Evolutionary conservation across 2,888 invertebrate genomes (phyloP).

Genomic region (Ectemnius lituratus): DNA sequence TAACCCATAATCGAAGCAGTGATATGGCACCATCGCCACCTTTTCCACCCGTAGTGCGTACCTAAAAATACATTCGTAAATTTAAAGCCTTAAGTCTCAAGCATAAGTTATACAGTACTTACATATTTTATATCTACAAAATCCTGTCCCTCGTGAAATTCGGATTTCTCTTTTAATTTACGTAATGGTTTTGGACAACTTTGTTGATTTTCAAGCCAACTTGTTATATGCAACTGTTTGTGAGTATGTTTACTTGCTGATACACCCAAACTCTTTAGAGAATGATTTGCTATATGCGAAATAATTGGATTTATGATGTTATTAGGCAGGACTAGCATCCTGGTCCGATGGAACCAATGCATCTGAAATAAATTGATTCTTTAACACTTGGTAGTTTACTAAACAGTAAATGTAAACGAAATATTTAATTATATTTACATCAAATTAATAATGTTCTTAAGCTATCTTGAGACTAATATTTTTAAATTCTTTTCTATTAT

Average conservation of each 20-base stretch:
- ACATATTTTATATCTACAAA: slow-evolving; percentile 73
- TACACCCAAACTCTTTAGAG: too few relatives aligned
- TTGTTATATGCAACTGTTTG: slow-evolving; percentile 56
- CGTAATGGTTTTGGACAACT: slow-evolving; percentile 63
- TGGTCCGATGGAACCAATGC: slow-evolving; percentile 55
- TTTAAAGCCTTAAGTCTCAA: not conserved
- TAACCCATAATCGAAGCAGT: slow-evolving; percentile 89
- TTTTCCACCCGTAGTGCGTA: slow-evolving; percentile 88
- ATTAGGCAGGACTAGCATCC: slow-evolving; percentile 39
- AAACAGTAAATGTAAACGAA: slow-evolving; percentile 3
- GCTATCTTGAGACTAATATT: slow-evolving; percentile 44
- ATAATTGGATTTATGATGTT: slow-evolving; percentile 40
- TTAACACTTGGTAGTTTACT: slow-evolving; percentile 5
- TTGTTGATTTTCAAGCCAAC: slow-evolving; percentile 37
- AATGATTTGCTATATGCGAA: not conserved
- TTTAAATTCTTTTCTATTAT: slow-evolving; percentile 54
- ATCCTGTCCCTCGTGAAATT: slow-evolving; percentile 47
- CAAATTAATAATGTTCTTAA: slow-evolving; percentile 9
- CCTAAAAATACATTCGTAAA: slow-evolving; percentile 61
- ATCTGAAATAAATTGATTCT: slow-evolving; percentile 57
- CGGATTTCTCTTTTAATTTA: slow-evolving; percentile 67
- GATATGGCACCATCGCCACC: slow-evolving; percentile 97
- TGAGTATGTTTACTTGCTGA: slow-evolving; percentile 12
- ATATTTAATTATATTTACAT: slow-evolving; percentile 27
- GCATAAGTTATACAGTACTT: slow-evolving; percentile 20